A percentile compares a stretch with the other conserved stretches of the same genome.
These are phyloP conservation scores for Dasypus novemcinctus DNA, from an alignment of 2,113 vertebrate species.

Conservation along the genomic window DNA sequence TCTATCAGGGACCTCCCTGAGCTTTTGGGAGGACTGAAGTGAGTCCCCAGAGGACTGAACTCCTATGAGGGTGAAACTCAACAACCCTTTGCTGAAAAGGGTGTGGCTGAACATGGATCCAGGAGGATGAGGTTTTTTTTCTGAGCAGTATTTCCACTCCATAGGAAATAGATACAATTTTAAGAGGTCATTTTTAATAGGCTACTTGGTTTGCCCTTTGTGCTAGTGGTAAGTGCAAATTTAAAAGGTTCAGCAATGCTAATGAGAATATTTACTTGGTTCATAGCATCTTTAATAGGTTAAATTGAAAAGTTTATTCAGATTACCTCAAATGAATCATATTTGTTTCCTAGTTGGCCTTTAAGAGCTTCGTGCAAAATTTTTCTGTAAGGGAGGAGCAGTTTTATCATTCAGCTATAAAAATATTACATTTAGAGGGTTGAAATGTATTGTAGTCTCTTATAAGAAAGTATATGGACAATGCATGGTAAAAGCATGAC, in stretches of 20 bases:
- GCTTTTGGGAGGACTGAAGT: too few relatives aligned
- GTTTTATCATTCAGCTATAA: background rate
- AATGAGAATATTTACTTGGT: constrained; percentile 26
- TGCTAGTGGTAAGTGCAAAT: background rate
- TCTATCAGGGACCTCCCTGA: too few relatives aligned
- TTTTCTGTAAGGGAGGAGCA: background rate
- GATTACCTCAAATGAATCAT: background rate
- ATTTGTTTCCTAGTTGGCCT: background rate
- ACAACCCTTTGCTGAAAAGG: too few relatives aligned
- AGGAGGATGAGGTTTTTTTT: background rate
- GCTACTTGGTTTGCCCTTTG: background rate
- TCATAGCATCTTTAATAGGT: background rate
- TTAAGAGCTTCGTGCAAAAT: background rate
- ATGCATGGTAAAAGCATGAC: background rate
- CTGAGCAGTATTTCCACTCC: background rate
- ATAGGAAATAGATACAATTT: background rate
- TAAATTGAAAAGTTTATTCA: constrained; percentile 38
- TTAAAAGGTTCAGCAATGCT: background rate
- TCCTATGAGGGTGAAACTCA: too few relatives aligned
- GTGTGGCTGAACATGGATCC: too few relatives aligned
- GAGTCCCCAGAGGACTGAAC: too few relatives aligned
- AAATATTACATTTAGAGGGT: background rate
- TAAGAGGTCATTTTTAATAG: constrained; percentile 20
- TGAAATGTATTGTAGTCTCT: constrained; percentile 27
- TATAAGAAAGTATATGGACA: background rate